A percentile compares a stretch with the other conserved stretches of the same genome.
phyloP scores from a whole-genome alignment of 2,888 invertebrate species.

The Megamerina dolium region DNA sequence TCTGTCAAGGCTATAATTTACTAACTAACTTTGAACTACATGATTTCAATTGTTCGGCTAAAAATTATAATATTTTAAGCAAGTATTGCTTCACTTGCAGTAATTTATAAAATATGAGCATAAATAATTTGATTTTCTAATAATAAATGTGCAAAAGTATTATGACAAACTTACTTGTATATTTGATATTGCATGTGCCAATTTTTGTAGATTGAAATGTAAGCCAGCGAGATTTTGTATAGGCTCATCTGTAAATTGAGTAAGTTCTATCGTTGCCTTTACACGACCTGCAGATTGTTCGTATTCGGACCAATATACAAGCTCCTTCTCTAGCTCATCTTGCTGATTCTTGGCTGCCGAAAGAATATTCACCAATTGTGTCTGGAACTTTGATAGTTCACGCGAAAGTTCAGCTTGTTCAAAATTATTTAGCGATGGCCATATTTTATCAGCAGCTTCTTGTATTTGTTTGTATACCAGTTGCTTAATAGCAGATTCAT shows the following conservation, averaged over 20 bases:
- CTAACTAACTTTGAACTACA: too few species aligned
- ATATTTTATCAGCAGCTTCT: constrained; percentile 78
- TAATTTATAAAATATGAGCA: neutral
- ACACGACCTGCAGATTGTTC: constrained; percentile 72
- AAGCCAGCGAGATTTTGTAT: constrained; percentile 73
- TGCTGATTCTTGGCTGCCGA: constrained; percentile 77
- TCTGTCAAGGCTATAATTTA: too few species aligned
- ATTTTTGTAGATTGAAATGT: constrained; percentile 77
- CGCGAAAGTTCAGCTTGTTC: constrained; percentile 80
- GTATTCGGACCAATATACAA: constrained; percentile 82
- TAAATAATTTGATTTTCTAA: neutral
- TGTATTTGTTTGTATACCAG: constrained; percentile 76
- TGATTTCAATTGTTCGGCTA: too few species aligned
- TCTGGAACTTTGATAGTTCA: constrained; percentile 75
- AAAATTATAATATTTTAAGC: too few species aligned
- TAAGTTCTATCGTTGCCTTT: constrained; percentile 66
- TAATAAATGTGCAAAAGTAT: neutral
- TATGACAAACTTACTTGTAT: constrained; percentile 58
- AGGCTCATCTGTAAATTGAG: constrained; percentile 71
- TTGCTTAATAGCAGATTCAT: constrained; percentile 70
- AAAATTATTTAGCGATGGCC: constrained; percentile 73
- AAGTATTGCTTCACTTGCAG: neutral
- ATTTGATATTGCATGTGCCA: constrained; percentile 67
- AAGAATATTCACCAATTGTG: constrained; percentile 72
- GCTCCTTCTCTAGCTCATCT: constrained; percentile 73